Base-by-base conservation (phyloP, 2,797 vertebrate species). In the Channa striata region DNA sequence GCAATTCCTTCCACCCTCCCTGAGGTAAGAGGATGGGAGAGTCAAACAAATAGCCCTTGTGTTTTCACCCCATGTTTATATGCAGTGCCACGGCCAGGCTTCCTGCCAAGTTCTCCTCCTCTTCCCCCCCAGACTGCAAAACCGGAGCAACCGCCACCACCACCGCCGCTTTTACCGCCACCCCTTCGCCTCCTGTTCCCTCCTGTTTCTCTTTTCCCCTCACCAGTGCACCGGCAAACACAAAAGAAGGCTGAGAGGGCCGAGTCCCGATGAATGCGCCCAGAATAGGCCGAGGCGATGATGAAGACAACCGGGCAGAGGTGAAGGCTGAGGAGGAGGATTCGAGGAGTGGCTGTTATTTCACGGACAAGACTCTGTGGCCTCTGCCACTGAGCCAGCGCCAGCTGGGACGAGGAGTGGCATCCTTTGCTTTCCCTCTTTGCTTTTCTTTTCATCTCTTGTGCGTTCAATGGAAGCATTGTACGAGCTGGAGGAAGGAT, bases 1-100 rank as follows among this genome's bases (percentile, higher is more conserved):
- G 68, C 51, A 51, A 46, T 67, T 62, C 34, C 58, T 53, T 9
- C 75, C 33, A 11, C 59, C 43, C 89, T 89, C 86, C 91, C 91
- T 20, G 66, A 82, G 70, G 80, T 94, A 34, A 80, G 63, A 76
- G 59, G 68, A 85, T 19, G 78, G 53, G 59, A 51, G 74, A 73
- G 65, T 72, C 91, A 90, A 93, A 94, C 94, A 95, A 94, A 95
- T 83, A 84, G 87, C 60, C 80, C 92, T 92, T 95, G 94, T 95
- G 80, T 82, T 60, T 77, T 92, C 91, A 79, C 89, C 93, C 92
- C 72, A 89, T 92, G 94, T 95, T 95, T 95, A 93, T 93, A 95
- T 94, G 93, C 94, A 89, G 89, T 86, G 90, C 94, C 94, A 93
- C 85, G 68, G 43, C 47, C 76, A 74, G 94, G 94, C 93, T 81